Evolutionary conservation across 64 coral and sea anemone species (phyloP), one percentile per base, ranked within the genome.

Genomic region (Actinia equina): DNA sequence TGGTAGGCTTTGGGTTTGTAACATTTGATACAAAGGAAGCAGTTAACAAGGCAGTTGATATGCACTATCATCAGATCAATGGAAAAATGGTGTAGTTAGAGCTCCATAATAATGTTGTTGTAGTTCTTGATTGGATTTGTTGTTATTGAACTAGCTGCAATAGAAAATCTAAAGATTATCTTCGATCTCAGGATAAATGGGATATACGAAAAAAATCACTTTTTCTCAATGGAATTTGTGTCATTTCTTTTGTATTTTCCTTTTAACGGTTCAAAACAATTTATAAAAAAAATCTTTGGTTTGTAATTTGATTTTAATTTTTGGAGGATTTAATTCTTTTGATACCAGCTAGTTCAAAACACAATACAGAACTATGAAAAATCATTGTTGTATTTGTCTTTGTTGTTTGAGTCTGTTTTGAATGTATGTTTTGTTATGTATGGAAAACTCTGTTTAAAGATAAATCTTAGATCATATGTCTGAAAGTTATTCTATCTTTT

Each of bases 71-170:
- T 90, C 91, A 96, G 80, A 93, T 96, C 91, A 96, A 88, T 96
- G 94, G 94, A 96, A 96, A 96, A 96, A 96, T 88, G 94, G 94
- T 96, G 94, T 96, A 96, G 94, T 95, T 92, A 89, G 82, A 92
- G 77, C 83, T 95, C 69, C 41, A 74, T 74, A 37, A 37, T 74
- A 74, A 74, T 65, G 62, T 74, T 74, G 9, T 30, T 30, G 69
- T 37, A 30, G 69, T 26, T 74, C 69, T 74, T 12, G 37, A 74
- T 30, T 74, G 69, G 11, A 41, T 30, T 14, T 6, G 27, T 6
- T 14, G 25, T 37, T 10, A 74, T 42, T 74, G 23, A 74, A 74
- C 69, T 74, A 23, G 26, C 69, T 74, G 69, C 0, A n/a, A n/a
- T n/a, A n/a, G n/a, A n/a, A n/a, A n/a, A n/a, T n/a, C n/a, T n/a